phyloP scores from a whole-genome alignment of 2,888 invertebrate genomes.

The Parnassius smintheus region DNA sequence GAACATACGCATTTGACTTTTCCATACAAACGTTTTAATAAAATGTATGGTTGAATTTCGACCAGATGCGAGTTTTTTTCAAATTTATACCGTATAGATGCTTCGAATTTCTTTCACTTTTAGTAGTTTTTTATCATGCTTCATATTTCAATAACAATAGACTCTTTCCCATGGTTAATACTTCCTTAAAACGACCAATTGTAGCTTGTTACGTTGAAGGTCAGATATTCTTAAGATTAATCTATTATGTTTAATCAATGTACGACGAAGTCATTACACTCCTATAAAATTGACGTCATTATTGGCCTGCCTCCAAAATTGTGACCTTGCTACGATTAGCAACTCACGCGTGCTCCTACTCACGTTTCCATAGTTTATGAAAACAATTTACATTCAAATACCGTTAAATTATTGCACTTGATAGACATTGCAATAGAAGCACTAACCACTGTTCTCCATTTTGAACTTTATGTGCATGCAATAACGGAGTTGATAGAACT shows the following conservation, averaged over 20 bases:
- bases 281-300: slow-evolving; percentile 15
- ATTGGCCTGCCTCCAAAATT: slow-evolving; percentile 62
- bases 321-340: slow-evolving; percentile 59
- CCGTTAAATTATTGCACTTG: slow-evolving; percentile 44
- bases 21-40: too few relatives aligned
- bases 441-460: slow-evolving; percentile 11
- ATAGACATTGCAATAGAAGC: slow-evolving; percentile 25
- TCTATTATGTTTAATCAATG: slow-evolving; percentile 42
- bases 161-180: slow-evolving; percentile 20
- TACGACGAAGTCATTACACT: slow-evolving; percentile 42
- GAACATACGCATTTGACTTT: too few relatives aligned
- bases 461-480: slow-evolving; percentile 18
- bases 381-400: slow-evolving; percentile 63
- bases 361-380: slow-evolving; percentile 57
- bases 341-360: slow-evolving; percentile 47
- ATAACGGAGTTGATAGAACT: slow-evolving; percentile 3
- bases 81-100: too few relatives aligned
- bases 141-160: too few relatives aligned
- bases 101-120: too few relatives aligned
- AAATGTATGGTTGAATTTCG: too few relatives aligned
- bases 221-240: slow-evolving; percentile 43
- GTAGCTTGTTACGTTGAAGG: slow-evolving; percentile 42
- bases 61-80: too few relatives aligned
- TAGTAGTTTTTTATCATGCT: too few relatives aligned
- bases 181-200: slow-evolving; percentile 30